Evolutionary conservation across 2,113 vertebrate species (phyloP).

Genomic region (Aegithalos caudatus): DNA sequence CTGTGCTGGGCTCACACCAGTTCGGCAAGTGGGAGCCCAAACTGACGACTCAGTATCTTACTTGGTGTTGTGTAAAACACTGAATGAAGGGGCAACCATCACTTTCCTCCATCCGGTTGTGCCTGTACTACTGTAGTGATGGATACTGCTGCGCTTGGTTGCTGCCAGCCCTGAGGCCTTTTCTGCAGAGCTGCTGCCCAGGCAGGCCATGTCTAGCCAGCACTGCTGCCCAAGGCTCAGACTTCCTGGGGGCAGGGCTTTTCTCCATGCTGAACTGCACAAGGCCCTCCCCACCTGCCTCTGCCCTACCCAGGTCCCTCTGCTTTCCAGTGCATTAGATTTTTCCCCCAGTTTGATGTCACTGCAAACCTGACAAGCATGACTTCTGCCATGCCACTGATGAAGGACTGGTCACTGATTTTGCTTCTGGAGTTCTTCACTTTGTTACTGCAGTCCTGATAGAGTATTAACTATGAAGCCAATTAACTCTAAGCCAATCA

Average conservation of each 20-base stretch:
- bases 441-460: background rate
- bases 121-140: rapidly evolving
- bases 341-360: background rate
- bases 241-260: background rate
- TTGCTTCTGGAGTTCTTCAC: background rate
- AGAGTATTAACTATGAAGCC: background rate
- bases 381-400: background rate
- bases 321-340: background rate
- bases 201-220: background rate
- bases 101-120: background rate
- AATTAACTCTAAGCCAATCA: background rate
- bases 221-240: background rate
- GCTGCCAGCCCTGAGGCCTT: background rate
- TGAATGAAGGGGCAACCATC: background rate
- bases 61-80: background rate
- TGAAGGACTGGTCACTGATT: background rate
- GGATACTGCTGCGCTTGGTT: background rate
- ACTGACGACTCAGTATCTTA: background rate
- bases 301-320: background rate
- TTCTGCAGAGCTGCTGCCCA: background rate
- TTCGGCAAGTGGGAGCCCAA: background rate
- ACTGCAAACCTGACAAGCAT: background rate
- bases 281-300: background rate
- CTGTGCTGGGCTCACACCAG: background rate
- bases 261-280: background rate